A percentile compares a stretch with the other conserved stretches of the same genome.
Evolutionary conservation across 92 coral and sea anemone species (phyloP).

Genomic region (Palythoa heliodiscus): DNA sequence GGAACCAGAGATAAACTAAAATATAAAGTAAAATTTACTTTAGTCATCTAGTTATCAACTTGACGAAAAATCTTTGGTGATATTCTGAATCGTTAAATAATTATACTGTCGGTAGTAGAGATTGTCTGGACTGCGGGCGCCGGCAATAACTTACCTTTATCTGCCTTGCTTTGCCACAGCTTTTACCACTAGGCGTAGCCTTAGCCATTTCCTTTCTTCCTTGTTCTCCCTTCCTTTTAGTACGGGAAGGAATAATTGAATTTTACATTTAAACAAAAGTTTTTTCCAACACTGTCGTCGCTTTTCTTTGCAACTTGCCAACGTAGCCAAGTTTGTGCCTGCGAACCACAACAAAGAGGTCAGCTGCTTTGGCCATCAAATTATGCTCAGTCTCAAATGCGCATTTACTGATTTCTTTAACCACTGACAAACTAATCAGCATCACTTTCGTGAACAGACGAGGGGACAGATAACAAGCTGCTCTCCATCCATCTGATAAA

Average conservation of each 20-base stretch:
- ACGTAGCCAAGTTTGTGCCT: constrained; percentile 42
- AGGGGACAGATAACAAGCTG: too few species aligned
- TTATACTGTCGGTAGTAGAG: background rate
- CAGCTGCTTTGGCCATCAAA: background rate
- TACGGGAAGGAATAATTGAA: background rate
- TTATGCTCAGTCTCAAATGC: background rate
- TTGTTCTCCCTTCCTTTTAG: background rate
- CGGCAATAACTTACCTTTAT: constrained; percentile 43
- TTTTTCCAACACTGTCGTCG: background rate
- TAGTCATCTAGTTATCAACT: too few species aligned
- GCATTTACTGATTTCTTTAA: background rate
- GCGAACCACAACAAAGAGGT: constrained; percentile 27
- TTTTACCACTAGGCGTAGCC: constrained; percentile 7
- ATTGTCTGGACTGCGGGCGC: background rate
- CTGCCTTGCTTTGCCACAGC: constrained; percentile 52
- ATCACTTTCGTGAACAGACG: too few species aligned
- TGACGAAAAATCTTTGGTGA: too few species aligned
- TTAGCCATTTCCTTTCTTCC: constrained; percentile 12
- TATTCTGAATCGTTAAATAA: too few species aligned
- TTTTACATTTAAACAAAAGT: background rate
- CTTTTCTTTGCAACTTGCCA: background rate
- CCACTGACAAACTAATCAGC: background rate
- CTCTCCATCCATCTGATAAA: too few species aligned
- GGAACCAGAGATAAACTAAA: too few species aligned
- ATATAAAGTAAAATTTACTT: too few species aligned